Base-by-base conservation (phyloP, 2,113 vertebrate genomes). In the Odontesthes bonariensis region DNA sequence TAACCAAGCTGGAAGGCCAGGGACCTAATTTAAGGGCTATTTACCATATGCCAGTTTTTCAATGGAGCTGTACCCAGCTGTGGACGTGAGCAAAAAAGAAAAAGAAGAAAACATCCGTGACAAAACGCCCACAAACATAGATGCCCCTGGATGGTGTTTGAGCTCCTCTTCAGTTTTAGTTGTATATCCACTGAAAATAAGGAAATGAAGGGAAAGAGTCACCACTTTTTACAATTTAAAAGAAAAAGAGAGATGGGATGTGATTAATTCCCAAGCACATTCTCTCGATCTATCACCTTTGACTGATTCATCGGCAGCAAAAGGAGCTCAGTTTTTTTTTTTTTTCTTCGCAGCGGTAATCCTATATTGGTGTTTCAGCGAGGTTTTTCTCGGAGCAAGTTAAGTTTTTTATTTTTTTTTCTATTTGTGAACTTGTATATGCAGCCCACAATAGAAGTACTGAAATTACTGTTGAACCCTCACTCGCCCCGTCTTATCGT, bases 21-120 rank as follows among this genome's bases (percentile, higher is more conserved):
- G 72, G 82, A 87, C 87, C 88, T 88, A 87, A 89, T 91, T 91
- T 88, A 89, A 89, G 81, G 83, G 82, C 88, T 91, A 79, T 92
- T 91, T 92, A 91, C 89, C 88, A 85, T 87, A 73, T 70, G 77
- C 73, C 76, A 79, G 82, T 59, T 69, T 84, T 88, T 85, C 77
- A 86, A 61, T 87, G 73, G 82, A 51, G 78, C 69, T 73, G 46
- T 73, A 70, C 46, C 66, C 54, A 9, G 62, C 67, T 86, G 76
- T 67, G 79, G 76, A 63, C 78, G 71, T 32, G 33, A 12, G 40
- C 11, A 20, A 56, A 42, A 79, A 69, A 53, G 14, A 54, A 60
- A 38, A n/a, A 10, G 4, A 60, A 78, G 46, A 67, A 71, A 85
- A 77, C 51, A 70, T 77, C 40, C 38, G 56, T 70, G 59, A 83